A percentile compares a stretch with the other conserved stretches of the same genome.
Evolutionary conservation across 2,888 invertebrate genomes (phyloP).

Genomic region (Tenthredo scrophulariae): DNA sequence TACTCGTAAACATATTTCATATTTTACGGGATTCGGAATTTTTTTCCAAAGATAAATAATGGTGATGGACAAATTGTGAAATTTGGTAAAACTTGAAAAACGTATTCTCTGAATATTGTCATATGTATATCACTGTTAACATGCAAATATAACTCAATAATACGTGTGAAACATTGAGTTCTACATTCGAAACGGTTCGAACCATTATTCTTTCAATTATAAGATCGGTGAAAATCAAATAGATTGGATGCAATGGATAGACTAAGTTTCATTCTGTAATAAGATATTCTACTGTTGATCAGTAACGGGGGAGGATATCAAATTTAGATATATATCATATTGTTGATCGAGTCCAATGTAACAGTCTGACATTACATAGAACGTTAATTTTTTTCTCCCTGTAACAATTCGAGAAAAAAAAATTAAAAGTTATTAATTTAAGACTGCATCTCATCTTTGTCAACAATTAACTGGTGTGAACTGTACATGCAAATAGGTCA

Average conservation of each 20-base stretch:
- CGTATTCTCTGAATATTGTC: neutral
- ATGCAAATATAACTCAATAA: neutral
- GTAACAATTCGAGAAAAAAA: slow-evolving; percentile 68
- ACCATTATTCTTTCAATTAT: neutral
- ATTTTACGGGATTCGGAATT: neutral
- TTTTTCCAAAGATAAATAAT: neutral
- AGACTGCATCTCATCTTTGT: neutral
- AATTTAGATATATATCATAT: slow-evolving; percentile 81
- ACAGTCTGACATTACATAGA: slow-evolving; percentile 94
- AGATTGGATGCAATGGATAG: neutral
- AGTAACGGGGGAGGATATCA: slow-evolving; percentile 64
- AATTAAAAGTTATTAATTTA: slow-evolving; percentile 11
- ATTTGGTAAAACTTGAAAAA: neutral
- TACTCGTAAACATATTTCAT: slow-evolving; percentile 28
- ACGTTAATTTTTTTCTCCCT: slow-evolving; percentile 88
- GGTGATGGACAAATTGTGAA: neutral
- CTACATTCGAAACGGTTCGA: neutral
- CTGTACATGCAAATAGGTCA: neutral
- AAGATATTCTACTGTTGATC: slow-evolving; percentile 40
- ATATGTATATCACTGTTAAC: neutral
- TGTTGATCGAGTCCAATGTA: slow-evolving; percentile 97
- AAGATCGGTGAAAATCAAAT: slow-evolving; percentile 1
- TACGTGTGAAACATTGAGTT: neutral
- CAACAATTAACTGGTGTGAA: neutral
- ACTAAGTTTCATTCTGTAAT: neutral